A percentile compares a stretch with the other conserved stretches of the same genome.
phyloP scores from a whole-genome alignment of 2,113 vertebrate species.

The Nestor notabilis region DNA sequence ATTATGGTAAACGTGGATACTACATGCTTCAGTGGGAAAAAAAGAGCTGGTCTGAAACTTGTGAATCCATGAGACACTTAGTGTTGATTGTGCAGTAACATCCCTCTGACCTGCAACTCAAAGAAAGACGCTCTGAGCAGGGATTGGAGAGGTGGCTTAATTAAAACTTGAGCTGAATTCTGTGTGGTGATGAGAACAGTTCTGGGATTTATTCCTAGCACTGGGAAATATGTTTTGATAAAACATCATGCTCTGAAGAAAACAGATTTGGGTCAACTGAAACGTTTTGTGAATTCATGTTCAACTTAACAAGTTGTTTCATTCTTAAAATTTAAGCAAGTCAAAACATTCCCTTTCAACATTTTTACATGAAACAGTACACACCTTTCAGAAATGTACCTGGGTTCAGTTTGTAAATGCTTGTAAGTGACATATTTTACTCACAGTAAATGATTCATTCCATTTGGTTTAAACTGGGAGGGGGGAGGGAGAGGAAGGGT shows the following conservation, averaged over 20 bases:
- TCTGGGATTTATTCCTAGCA: background rate
- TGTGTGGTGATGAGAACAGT: background rate
- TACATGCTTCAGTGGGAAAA: background rate
- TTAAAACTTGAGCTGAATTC: background rate
- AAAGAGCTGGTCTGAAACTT: background rate
- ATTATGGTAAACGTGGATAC: background rate
- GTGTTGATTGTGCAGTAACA: background rate
- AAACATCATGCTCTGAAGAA: background rate
- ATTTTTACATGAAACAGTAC: background rate
- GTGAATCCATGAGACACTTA: background rate
- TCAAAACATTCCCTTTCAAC: conserved; percentile 40
- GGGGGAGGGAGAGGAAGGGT: rapidly evolving
- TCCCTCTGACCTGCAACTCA: background rate
- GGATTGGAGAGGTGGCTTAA: background rate
- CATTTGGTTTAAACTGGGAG: background rate
- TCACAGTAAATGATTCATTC: background rate
- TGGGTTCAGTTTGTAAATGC: background rate
- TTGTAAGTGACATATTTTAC: conserved; percentile 27
- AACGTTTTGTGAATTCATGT: conserved; percentile 29
- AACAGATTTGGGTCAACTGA: conserved; percentile 60
- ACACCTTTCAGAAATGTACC: conserved; percentile 20
- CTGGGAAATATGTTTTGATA: background rate
- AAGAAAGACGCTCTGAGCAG: background rate
- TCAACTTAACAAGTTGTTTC: conserved; percentile 31
- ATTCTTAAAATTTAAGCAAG: conserved; percentile 35